A percentile compares a stretch with the other conserved stretches of the same genome.
phyloP scores from a whole-genome alignment of 2,113 vertebrate genomes.

The Saimiri boliviensis region DNA sequence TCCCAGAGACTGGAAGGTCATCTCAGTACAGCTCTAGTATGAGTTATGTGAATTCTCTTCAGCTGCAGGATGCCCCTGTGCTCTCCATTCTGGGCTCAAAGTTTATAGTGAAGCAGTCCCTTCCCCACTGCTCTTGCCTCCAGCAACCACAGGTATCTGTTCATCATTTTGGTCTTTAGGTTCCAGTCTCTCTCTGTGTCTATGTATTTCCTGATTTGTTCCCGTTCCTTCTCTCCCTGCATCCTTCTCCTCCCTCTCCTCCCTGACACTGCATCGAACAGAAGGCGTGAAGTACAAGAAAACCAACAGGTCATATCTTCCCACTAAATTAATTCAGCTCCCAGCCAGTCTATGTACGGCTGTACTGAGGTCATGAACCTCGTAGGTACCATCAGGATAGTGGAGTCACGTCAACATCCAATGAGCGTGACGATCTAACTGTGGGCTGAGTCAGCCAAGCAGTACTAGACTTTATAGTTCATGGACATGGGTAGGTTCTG shows the following conservation, averaged over 20 bases:
- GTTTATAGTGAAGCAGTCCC: neutral
- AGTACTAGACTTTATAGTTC: neutral
- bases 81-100: neutral
- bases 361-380: neutral
- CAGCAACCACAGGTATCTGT: neutral
- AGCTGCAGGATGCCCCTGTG: neutral
- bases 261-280: neutral
- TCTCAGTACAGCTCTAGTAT: neutral
- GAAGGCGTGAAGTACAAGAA: neutral
- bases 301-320: neutral
- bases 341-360: neutral
- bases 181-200: neutral
- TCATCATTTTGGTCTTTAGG: neutral
- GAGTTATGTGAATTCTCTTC: neutral
- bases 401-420: neutral
- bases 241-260: neutral
- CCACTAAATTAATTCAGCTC: neutral
- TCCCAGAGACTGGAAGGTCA: neutral
- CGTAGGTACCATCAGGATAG: rapidly evolving
- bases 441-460: neutral
- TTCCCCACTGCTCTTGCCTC: neutral
- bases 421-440: neutral
- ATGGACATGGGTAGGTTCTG: neutral
- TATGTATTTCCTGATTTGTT: neutral
- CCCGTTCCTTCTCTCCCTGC: rapidly evolving